These are phyloP conservation scores for Epinephelus fuscoguttatus DNA, from an alignment of 2,113 vertebrate genomes.

Conservation along the genomic window DNA sequence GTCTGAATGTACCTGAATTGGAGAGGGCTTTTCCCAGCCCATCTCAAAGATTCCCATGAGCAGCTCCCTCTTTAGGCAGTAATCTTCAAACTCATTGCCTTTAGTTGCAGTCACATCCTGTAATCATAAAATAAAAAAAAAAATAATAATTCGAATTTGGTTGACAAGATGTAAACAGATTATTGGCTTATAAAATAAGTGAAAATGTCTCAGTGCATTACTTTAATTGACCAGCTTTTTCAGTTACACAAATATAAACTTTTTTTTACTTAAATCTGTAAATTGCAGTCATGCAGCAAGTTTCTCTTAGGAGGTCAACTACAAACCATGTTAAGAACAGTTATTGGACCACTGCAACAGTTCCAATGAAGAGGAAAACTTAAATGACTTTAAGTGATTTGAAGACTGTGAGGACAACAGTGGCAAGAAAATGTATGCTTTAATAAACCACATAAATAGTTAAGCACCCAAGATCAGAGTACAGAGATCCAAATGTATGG, in stretches of 20 bases:
- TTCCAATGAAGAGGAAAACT: not conserved
- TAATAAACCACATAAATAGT: not conserved
- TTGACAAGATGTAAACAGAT: not conserved
- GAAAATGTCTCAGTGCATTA: not conserved
- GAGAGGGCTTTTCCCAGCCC: constrained; percentile 99
- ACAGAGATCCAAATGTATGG: not conserved
- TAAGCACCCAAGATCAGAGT: not conserved
- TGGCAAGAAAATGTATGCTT: not conserved
- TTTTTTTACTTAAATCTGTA: not conserved
- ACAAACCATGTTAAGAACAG: not conserved
- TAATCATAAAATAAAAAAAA: not conserved
- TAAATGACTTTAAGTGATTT: too few species aligned
- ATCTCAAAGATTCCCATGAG: constrained; percentile 99
- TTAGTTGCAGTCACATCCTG: constrained; percentile 99
- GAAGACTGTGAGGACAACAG: too few species aligned
- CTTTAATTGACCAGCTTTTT: not conserved
- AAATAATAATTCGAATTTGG: not conserved
- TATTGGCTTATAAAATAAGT: not conserved
- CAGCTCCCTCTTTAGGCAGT: constrained; percentile 98
- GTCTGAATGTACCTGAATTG: constrained; percentile 91
- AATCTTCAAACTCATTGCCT: constrained; percentile 99
- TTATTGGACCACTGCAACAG: not conserved
- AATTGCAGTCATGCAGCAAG: not conserved
- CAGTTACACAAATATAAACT: not conserved
- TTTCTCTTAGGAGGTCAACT: not conserved